phyloP scores from a whole-genome alignment of 1,140 invertebrate genomes.

The Apocrypta bakeri region DNA sequence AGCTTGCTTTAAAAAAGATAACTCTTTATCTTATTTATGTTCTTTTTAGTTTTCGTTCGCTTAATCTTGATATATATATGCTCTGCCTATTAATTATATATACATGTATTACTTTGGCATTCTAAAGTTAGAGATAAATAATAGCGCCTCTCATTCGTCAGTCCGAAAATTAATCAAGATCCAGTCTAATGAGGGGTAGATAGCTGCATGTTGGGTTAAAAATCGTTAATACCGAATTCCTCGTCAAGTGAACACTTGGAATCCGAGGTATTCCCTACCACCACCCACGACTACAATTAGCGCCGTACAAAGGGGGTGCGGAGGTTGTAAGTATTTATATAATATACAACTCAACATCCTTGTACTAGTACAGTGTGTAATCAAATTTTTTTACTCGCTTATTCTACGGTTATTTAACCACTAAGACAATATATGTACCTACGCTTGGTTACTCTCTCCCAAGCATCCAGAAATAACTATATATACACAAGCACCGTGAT shows the following conservation, averaged over 20 bases:
- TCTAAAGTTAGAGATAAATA: not conserved
- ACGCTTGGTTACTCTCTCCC: too few relatives aligned
- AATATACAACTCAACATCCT: not conserved
- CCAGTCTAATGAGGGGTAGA: constrained; percentile 31
- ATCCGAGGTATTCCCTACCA: constrained; percentile 15
- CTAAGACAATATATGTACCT: too few relatives aligned
- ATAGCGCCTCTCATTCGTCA: not conserved
- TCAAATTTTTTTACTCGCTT: too few relatives aligned
- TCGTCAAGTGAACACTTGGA: not conserved
- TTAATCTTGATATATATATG: constrained; percentile 21
- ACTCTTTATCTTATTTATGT: not conserved
- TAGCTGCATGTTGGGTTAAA: not conserved
- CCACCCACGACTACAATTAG: constrained; percentile 7
- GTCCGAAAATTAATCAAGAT: constrained; percentile 44
- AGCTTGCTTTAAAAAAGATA: too few relatives aligned
- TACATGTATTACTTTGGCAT: not conserved
- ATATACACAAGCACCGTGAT: too few relatives aligned
- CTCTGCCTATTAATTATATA: too few relatives aligned
- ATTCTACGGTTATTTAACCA: too few relatives aligned
- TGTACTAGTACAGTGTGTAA: too few relatives aligned
- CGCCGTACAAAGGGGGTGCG: not conserved
- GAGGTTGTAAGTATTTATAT: not conserved
- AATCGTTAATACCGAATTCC: constrained; percentile 50
- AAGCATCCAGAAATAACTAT: too few relatives aligned
- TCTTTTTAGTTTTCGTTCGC: not conserved